phyloP scores from a whole-genome alignment of 2,113 vertebrate species.

The Sinocyclocheilus anshuiensis region DNA sequence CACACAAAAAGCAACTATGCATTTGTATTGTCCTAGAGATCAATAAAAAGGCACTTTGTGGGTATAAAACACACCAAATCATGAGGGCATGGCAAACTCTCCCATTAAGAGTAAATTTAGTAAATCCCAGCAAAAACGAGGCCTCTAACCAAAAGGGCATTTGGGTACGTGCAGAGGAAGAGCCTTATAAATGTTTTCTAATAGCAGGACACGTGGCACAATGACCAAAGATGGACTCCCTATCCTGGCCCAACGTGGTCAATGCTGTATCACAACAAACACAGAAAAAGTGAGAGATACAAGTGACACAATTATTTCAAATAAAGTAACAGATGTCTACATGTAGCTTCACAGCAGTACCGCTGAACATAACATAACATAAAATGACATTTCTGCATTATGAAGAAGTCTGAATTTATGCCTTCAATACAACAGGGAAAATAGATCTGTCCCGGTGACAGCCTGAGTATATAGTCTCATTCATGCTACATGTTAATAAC shows the following conservation, averaged over 20 bases:
- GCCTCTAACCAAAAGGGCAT: background rate
- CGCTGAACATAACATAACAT: background rate
- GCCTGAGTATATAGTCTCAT: background rate
- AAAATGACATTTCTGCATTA: background rate
- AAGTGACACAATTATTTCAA: background rate
- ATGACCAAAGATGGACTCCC: background rate
- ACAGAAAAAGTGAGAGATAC: background rate
- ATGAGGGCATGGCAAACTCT: background rate
- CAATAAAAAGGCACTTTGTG: background rate
- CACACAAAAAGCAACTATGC: background rate
- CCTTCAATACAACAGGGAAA: background rate
- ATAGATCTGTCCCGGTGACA: background rate
- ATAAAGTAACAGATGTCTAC: background rate
- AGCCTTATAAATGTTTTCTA: background rate
- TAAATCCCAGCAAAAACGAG: background rate
- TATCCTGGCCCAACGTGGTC: background rate
- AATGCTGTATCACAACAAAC: background rate
- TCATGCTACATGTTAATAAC: slow-evolving; percentile 26
- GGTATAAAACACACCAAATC: background rate
- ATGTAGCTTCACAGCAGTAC: background rate
- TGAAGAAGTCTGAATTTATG: slow-evolving; percentile 9
- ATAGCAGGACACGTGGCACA: background rate
- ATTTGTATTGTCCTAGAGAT: background rate
- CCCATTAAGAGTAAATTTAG: background rate
- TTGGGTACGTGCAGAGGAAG: background rate